These are phyloP conservation scores for Peromyscus melanophrys DNA, from an alignment of 2,797 vertebrate genomes.

Conservation along the genomic window DNA sequence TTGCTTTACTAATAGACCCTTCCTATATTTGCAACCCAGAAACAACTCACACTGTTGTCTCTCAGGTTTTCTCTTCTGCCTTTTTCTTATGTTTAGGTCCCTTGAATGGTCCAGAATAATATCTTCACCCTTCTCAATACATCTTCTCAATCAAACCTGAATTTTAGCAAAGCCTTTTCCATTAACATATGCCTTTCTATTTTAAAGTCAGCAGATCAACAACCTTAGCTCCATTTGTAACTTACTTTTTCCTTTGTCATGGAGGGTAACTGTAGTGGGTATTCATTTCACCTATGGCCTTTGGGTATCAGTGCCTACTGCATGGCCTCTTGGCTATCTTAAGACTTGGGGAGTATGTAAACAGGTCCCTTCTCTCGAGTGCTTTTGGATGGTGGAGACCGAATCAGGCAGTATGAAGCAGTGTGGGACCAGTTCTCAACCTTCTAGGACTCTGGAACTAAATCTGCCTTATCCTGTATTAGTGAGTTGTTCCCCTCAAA, in stretches of 20 bases:
- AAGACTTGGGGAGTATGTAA: too few relatives aligned
- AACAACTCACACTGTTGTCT: neutral
- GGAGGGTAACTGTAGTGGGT: neutral
- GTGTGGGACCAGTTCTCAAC: too few relatives aligned
- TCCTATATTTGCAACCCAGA: neutral
- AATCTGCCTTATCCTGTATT: too few relatives aligned
- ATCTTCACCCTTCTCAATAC: neutral
- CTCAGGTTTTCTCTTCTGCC: neutral
- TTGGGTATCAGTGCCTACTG: too few relatives aligned
- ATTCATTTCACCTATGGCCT: too few relatives aligned
- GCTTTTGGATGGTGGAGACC: too few relatives aligned
- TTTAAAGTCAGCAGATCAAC: conserved; percentile 8
- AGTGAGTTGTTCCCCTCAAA: too few relatives aligned
- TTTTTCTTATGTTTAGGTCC: neutral
- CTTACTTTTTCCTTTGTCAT: neutral
- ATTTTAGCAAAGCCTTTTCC: neutral
- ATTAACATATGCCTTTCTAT: neutral
- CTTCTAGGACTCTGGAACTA: too few relatives aligned
- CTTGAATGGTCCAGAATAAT: neutral
- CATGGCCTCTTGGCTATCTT: too few relatives aligned
- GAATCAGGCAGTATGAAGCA: too few relatives aligned
- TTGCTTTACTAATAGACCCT: neutral
- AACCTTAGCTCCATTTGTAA: neutral
- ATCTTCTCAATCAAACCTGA: neutral
- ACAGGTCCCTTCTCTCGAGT: too few relatives aligned